Base-by-base conservation (phyloP, 1,140 invertebrate species). In the Drosophila insularis region DNA sequence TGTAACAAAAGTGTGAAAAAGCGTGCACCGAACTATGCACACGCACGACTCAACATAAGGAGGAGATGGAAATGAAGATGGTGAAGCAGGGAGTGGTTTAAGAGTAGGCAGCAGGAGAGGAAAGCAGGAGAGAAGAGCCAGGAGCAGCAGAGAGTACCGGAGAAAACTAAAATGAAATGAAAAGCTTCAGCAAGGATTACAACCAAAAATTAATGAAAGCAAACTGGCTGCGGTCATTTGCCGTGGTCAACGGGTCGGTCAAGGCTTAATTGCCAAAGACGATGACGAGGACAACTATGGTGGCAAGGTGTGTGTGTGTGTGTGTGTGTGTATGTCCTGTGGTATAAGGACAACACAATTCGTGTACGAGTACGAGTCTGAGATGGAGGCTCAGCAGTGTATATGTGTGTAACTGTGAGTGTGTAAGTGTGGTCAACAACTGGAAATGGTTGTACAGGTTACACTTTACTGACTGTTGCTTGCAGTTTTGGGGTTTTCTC, bases 161-260 rank as follows among this genome's bases (percentile, higher is more conserved):
- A 64, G 58, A 68, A 78, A 84, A 81, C 82, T 86, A 87, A 81
- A 87, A 89, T 87, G 84, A 84, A 87, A 87, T 87, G 84, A 87
- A 87, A 87, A 84, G 84, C 84, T 87, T 89, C 86, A 80, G 80
- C 86, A 87, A 90, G 86, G 86, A 90, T 90, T 90, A 90, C 86
- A 90, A 90, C 86, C 87, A 87, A 90, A 90, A 90, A 90, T 90
- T 90, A 90, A 90, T 90, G 86, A 90, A 90, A 90, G 86, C 86
- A 90, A 90, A 90, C 86, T 81, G 86, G 86, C 87, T 86, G 81
- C 87, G 87, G 86, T 90, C 86, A 90, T 86, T 90, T 90, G 81
- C 70, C 68, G 82, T 90, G 86, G 86, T 90, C 86, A 90, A 90
- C 86, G 86, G 55, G 68, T 80, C 79, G 79, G 81, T 81, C 84